These are phyloP conservation scores for Pipa parva DNA, from an alignment of 2,113 vertebrate genomes.

Conservation along the genomic window DNA sequence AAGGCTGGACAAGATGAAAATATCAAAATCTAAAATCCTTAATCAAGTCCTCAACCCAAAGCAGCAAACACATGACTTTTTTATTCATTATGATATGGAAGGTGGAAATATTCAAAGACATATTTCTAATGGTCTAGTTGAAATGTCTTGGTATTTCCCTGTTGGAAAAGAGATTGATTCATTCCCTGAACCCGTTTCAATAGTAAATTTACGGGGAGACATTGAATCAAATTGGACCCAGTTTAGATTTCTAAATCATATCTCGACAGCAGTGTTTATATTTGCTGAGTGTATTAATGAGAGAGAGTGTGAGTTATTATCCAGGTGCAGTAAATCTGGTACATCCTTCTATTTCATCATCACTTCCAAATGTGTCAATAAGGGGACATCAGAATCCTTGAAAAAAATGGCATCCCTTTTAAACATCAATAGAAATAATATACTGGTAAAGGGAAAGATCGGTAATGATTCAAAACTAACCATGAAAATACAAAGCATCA, in stretches of 20 bases:
- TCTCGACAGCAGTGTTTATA: slow-evolving; percentile 53
- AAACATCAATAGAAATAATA: slow-evolving; percentile 42
- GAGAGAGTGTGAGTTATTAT: slow-evolving; percentile 50
- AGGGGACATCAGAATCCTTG: slow-evolving; percentile 45
- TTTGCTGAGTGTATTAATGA: slow-evolving; percentile 54
- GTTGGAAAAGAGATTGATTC: slow-evolving; percentile 47
- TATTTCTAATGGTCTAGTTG: slow-evolving; percentile 70
- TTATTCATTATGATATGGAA: slow-evolving; percentile 60
- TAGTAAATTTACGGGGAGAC: slow-evolving; percentile 55
- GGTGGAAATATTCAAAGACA: slow-evolving; percentile 52
- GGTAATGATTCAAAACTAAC: slow-evolving; percentile 25
- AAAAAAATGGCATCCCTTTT: slow-evolving; percentile 43
- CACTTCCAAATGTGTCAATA: slow-evolving; percentile 46
- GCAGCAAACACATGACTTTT: slow-evolving; percentile 56
- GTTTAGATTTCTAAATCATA: slow-evolving; percentile 52
- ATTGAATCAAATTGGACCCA: slow-evolving; percentile 54
- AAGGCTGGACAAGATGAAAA: slow-evolving; percentile 58
- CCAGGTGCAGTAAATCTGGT: slow-evolving; percentile 1
- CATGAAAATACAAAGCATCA: slow-evolving; percentile 26
- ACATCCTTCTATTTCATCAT: slow-evolving; percentile 54
- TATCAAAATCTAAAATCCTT: slow-evolving; percentile 71
- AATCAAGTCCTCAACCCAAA: slow-evolving; percentile 62
- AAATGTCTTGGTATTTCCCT: slow-evolving; percentile 68
- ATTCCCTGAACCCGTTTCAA: slow-evolving; percentile 51
- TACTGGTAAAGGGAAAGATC: slow-evolving; percentile 44